Evolutionary conservation across 1,140 invertebrate genomes (phyloP), one percentile per base, ranked within the genome.

Genomic region (Ephestia elutella): DNA sequence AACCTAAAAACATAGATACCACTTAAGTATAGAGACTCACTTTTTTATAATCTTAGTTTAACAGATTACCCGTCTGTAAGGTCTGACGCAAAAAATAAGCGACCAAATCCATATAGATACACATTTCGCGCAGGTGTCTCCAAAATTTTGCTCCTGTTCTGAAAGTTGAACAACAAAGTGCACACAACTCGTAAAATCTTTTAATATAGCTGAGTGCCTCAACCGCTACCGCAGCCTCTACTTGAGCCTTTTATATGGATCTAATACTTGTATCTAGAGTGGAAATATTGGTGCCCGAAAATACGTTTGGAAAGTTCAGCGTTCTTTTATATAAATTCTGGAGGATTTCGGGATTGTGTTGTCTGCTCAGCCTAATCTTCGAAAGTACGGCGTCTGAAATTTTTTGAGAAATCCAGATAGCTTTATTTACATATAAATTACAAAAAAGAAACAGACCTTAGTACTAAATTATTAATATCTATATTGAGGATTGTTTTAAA

Each of bases 121-220:
- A 11, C 32, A 38, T 38, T 54, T 49, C 13, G 54, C 38, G 18
- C 60, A 62, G 60, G 60, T 62, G 60, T 50, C 35, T 18, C 54
- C 19, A 17, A 32, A 44, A 44, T 44, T 28, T 18, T 49, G 35
- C 28, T 15, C 51, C 13, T 20, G 4, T 5, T 20, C 15, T 44
- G 0, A 32, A 62, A 63, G 59, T 54, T 59, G 50, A 57, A 55
- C 54, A 15, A 13, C 55, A n/a, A 61, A 57, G 58, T 66, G 56
- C 57, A 61, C 35, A 56, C 20, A 50, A 55, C 51, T 61, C 56
- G 63, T 57, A 54, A 66, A 70, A 59, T 56, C 56, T 61, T 65
- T 66, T 66, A 70, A 66, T 70, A 70, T 60, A 63, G 56, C 54
- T 59, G 54, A 63, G 67, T 70, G 67, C 56, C 21, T 61, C 53